Evolutionary conservation across 2,113 vertebrate species (phyloP).

Genomic region (Rhinoderma darwinii): DNA sequence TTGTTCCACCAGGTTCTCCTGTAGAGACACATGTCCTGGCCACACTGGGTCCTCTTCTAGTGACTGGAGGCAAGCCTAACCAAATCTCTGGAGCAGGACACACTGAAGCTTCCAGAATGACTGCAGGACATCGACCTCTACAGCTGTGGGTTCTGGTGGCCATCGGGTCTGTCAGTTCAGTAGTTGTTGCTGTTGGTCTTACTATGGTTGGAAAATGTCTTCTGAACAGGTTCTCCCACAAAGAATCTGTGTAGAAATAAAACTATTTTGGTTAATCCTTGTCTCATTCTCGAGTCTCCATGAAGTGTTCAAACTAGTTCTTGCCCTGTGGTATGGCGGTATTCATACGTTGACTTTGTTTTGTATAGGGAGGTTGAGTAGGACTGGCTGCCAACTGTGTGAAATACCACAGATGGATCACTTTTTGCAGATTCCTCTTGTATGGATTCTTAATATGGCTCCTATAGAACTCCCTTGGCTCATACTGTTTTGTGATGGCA

Average conservation of each 20-base stretch:
- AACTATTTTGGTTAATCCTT: too few species aligned
- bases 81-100: not conserved
- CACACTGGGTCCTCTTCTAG: not conserved
- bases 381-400: too few species aligned
- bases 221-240: not conserved
- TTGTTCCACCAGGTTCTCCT: not conserved
- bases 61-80: not conserved
- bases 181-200: not conserved
- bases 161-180: not conserved
- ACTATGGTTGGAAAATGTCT: not conserved
- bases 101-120: not conserved
- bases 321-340: too few species aligned
- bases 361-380: too few species aligned
- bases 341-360: too few species aligned
- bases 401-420: too few species aligned
- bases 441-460: too few species aligned
- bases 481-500: too few species aligned
- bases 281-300: too few species aligned
- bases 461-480: too few species aligned
- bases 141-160: slow-evolving; percentile 29
- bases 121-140: not conserved
- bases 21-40: not conserved
- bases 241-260: not conserved
- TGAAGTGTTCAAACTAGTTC: too few species aligned
- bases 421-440: too few species aligned